Conservation (phyloP, 2,113 vertebrate genomes). For the Tringa solitaria region DNA sequence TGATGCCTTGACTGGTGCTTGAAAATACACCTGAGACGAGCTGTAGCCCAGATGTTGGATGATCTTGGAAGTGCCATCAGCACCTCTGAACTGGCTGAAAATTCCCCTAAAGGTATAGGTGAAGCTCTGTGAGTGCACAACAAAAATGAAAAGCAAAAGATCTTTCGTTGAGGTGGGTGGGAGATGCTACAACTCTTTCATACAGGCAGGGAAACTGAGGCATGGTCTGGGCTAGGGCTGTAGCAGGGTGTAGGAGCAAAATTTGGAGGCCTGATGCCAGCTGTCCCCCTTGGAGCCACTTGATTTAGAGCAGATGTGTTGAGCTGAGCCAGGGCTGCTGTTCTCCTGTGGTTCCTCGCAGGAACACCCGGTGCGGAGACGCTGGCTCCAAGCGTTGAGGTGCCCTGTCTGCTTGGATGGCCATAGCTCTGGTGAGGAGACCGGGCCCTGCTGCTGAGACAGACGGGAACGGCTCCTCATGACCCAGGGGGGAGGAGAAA, state of each 20-base stretch:
- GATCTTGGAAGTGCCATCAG: neutral
- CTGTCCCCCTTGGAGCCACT: rapidly evolving
- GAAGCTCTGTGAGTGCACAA: neutral
- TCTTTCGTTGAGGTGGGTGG: rapidly evolving
- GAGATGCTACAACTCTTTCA: neutral
- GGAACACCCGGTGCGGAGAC: rapidly evolving
- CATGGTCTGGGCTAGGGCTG: rapidly evolving
- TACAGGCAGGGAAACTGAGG: neutral
- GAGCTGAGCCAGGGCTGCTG: rapidly evolving
- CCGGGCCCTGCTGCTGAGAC: neutral
- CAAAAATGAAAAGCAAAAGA: neutral
- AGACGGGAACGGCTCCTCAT: neutral
- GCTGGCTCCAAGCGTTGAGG: neutral
- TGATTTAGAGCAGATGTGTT: neutral
- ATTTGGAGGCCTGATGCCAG: neutral
- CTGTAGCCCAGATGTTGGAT: neutral
- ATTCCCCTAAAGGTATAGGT: rapidly evolving
- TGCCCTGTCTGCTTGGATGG: neutral
- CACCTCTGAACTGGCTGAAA: neutral
- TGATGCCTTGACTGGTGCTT: neutral
- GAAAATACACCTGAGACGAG: neutral
- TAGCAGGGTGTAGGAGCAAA: neutral
- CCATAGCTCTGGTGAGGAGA: neutral
- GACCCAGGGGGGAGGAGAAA: neutral
- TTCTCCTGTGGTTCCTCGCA: rapidly evolving